Evolutionary conservation across 2,113 vertebrate species (phyloP).

Genomic region (Paedocypris sp.): DNA sequence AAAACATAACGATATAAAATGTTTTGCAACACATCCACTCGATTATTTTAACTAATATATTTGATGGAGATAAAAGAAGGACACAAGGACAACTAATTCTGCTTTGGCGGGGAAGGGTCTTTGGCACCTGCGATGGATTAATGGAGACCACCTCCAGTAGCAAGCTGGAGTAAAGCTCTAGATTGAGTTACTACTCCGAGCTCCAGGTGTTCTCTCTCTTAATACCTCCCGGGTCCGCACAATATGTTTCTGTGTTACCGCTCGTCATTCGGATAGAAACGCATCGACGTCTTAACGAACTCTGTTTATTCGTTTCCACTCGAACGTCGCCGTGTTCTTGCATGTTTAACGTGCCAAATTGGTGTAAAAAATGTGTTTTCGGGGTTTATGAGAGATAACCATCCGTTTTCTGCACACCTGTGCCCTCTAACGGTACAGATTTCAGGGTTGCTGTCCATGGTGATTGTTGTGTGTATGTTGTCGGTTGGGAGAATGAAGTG

Average conservation of each 20-base stretch:
- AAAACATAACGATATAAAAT: too few relatives aligned
- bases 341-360: too few relatives aligned
- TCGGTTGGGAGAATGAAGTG: too few relatives aligned
- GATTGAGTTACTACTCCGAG: conserved; percentile 81
- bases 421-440: conserved; percentile 37
- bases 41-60: not conserved
- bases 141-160: conserved; percentile 75
- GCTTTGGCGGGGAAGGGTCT: conserved; percentile 40
- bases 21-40: too few relatives aligned
- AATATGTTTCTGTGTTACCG: conserved; percentile 57
- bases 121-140: conserved; percentile 97
- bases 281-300: not conserved
- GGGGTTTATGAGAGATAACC: not conserved
- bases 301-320: too few relatives aligned
- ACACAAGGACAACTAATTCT: not conserved
- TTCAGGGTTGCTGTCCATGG: conserved; percentile 39
- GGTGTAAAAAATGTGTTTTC: too few relatives aligned
- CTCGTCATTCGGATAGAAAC: not conserved
- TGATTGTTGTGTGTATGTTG: too few relatives aligned
- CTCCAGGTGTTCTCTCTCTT: conserved; percentile 84
- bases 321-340: too few relatives aligned
- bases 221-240: conserved; percentile 62
- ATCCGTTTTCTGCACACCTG: conserved; percentile 27
- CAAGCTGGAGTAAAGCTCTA: conserved; percentile 72
- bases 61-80: not conserved